A percentile compares a stretch with the other conserved stretches of the same genome.
Evolutionary conservation across 2,888 invertebrate genomes (phyloP).

Genomic region (Iselma pallidipennis): DNA sequence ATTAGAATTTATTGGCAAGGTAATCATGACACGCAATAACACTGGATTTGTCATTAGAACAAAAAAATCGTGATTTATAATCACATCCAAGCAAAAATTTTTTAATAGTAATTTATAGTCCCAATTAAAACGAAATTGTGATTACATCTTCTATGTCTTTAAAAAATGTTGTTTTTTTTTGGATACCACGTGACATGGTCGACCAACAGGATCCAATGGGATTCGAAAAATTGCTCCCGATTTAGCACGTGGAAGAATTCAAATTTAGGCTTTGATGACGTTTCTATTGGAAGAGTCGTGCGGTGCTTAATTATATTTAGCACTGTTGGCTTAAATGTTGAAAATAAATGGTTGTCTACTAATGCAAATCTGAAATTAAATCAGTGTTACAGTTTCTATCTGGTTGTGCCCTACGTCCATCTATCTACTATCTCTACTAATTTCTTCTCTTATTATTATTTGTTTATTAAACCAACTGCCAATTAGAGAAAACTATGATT

Average conservation of each 20-base stretch:
- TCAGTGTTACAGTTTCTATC: constrained; percentile 16
- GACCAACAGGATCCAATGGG: constrained; percentile 1
- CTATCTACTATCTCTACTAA: too few species aligned
- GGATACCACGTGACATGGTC: neutral
- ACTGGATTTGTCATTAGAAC: too few species aligned
- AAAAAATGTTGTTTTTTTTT: neutral
- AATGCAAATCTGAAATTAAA: constrained; percentile 15
- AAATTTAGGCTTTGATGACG: constrained; percentile 38
- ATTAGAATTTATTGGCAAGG: neutral
- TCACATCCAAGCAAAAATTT: neutral
- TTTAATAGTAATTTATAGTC: neutral
- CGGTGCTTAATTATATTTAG: constrained; percentile 27
- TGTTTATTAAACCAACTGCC: constrained; percentile 6
- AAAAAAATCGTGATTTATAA: too few species aligned
- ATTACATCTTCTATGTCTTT: neutral
- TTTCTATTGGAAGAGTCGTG: constrained; percentile 8
- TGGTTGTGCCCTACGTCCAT: constrained; percentile 8
- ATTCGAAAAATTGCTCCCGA: constrained; percentile 9
- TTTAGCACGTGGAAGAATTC: constrained; percentile 32
- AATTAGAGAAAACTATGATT: neutral
- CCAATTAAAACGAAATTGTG: neutral
- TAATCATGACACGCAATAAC: neutral
- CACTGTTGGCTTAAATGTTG: constrained; percentile 30
- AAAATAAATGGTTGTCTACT: constrained; percentile 36
- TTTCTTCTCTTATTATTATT: too few species aligned